These are phyloP conservation scores for Mustelus asterias DNA, from an alignment of 2,113 vertebrate genomes.

Conservation along the genomic window DNA sequence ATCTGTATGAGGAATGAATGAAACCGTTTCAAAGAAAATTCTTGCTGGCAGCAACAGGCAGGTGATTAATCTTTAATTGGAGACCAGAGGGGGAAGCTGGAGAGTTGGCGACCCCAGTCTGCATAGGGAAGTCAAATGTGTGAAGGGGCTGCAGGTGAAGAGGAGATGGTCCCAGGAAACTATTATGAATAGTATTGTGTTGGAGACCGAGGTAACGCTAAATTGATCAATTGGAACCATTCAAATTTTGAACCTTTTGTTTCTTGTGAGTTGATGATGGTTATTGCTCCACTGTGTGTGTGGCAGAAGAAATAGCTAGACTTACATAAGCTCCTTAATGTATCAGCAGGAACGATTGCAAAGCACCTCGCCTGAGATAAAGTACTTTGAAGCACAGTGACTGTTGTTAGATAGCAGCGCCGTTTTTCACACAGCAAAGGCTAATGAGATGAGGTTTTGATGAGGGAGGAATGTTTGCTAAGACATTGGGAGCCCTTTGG, in stretches of 20 bases:
- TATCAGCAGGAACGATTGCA: neutral
- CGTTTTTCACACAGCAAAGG: neutral
- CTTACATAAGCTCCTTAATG: neutral
- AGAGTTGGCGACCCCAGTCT: neutral
- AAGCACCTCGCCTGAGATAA: neutral
- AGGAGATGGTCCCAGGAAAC: neutral
- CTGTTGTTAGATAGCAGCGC: neutral
- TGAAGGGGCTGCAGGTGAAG: neutral
- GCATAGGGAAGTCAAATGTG: neutral
- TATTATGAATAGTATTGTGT: neutral
- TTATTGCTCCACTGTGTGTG: neutral
- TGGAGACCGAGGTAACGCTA: neutral
- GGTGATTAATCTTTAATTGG: neutral
- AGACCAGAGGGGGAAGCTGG: neutral
- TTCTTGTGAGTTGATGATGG: neutral
- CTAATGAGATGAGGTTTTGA: neutral
- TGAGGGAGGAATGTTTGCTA: neutral
- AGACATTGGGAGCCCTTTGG: neutral
- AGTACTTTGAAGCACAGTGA: neutral
- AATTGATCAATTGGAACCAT: neutral
- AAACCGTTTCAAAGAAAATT: neutral
- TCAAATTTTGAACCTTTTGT: neutral
- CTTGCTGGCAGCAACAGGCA: neutral
- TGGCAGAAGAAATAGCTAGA: neutral
- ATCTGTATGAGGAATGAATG: neutral